Evolutionary conservation across 2,888 invertebrate species (phyloP), one percentile per base, ranked within the genome.

Genomic region (Trichogramma evanescens): DNA sequence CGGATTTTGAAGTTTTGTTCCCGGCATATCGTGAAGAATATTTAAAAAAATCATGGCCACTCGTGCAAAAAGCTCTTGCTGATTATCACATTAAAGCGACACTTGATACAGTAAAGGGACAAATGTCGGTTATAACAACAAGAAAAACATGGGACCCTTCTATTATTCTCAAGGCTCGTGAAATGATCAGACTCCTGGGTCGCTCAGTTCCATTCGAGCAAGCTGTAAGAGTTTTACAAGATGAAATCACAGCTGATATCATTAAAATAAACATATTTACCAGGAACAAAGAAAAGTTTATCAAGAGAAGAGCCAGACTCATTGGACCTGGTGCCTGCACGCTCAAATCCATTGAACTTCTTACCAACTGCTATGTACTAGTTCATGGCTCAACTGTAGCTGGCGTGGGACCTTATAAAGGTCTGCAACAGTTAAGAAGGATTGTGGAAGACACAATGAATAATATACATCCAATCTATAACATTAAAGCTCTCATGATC

Each of bases 261-360:
- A 95, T 99, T 52, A 98, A 97, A 82, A 95, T 99, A 65, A 92
- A 93, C 52, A 91, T 89, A 50, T 81, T 95, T 73, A 92, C 96
- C 0, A 81, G 89, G 55, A 97, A 95, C 74, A 89, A 89, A 72
- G 97, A 96, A 65, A 90, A 95, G 69, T 99, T 98, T 80, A 86
- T 97, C 0, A 97, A 98, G 78, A 83, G 99, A 68, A 82, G 99
- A 10, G 95, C 97, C 74, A 83, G 99, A 41, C 79, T 99, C 1
- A 94, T 99, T 66, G 99, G 99, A 0, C 95, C 97, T 0, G 94
- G 96, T 78, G 98, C 98, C n/a, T 94, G 95, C 8, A 99, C 98
- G 0, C 81, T 99, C 7, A 98, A 98, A 77, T 94, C 98, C 0
- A 91, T 99, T 65, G 98, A 99, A 78, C 78, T 99, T 57, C 80